These are phyloP conservation scores for Aphaenogaster ashmeadi DNA, from an alignment of 1,140 invertebrate genomes.

Conservation along the genomic window DNA sequence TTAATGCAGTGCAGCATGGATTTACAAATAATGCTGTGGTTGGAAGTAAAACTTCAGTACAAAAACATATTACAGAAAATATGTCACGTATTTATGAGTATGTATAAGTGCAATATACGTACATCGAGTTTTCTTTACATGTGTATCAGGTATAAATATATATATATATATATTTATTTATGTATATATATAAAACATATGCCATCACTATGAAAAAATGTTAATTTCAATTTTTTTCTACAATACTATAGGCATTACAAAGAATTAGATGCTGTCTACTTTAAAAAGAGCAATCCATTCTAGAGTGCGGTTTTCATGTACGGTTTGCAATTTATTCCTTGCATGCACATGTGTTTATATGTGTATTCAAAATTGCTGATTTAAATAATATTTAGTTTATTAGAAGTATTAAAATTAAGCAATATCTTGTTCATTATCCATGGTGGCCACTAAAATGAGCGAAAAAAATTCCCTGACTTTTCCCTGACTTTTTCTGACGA, in stretches of 20 bases:
- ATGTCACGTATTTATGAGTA: conserved; percentile 52
- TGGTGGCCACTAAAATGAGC: no score
- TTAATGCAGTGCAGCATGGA: conserved; percentile 77
- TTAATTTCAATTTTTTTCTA: conserved; percentile 44
- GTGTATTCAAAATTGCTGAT: neutral
- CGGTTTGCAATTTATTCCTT: neutral
- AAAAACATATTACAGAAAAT: conserved; percentile 58
- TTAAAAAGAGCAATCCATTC: conserved; percentile 39
- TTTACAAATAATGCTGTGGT: conserved; percentile 77
- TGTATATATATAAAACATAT: conserved; percentile 12
- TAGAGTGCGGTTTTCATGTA: conserved; percentile 21
- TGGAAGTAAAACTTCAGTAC: conserved; percentile 51
- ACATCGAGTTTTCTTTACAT: conserved; percentile 39
- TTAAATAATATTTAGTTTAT: neutral
- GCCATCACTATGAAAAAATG: conserved; percentile 41
- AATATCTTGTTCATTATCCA: neutral
- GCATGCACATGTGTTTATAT: neutral
- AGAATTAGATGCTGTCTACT: conserved; percentile 52
- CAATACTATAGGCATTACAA: conserved; percentile 7
- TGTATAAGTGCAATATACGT: conserved; percentile 51
- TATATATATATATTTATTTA: conserved; percentile 4
- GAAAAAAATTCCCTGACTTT: no score
- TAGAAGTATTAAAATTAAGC: neutral
- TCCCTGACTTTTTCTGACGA: no score
- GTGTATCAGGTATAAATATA: conserved; percentile 54